Conservation (phyloP, 1,140 invertebrate species). For the Drosophila kanapiae region DNA sequence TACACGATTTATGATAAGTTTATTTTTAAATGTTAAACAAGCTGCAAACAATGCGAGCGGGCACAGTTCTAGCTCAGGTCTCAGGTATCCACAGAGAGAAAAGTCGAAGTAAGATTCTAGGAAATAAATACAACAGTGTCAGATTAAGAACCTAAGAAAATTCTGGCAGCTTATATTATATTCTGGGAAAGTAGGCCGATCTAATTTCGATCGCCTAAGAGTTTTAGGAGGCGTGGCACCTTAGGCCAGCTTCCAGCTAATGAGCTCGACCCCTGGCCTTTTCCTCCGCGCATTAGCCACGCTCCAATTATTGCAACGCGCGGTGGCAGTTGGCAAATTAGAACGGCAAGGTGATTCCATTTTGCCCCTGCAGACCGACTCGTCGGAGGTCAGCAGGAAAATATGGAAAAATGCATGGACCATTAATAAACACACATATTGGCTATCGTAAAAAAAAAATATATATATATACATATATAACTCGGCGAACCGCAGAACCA, state of each 20-base stretch:
- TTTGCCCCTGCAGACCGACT: constrained; percentile 46
- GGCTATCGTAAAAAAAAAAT: constrained; percentile 50
- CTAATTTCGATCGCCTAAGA: not conserved
- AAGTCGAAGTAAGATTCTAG: not conserved
- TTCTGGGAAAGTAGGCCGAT: not conserved
- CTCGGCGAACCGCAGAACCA: constrained; percentile 41
- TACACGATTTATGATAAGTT: constrained; percentile 66
- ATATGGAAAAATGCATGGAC: constrained; percentile 79
- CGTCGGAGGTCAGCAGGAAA: constrained; percentile 78
- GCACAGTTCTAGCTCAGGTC: constrained; percentile 33
- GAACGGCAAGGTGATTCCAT: constrained; percentile 74
- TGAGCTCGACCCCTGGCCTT: constrained; percentile 69
- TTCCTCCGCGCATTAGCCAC: constrained; percentile 56
- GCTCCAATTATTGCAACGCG: constrained; percentile 65
- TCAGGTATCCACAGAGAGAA: constrained; percentile 3
- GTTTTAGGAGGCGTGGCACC: constrained; percentile 32
- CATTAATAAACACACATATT: constrained; percentile 66
- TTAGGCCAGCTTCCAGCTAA: constrained; percentile 40
- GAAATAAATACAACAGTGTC: too few relatives aligned
- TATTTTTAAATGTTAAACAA: constrained; percentile 75
- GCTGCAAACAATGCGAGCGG: constrained; percentile 50
- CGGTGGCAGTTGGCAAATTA: constrained; percentile 75
- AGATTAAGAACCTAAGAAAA: not conserved
- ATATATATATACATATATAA: constrained; percentile 3
- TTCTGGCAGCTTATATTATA: not conserved